Percentiles rank a stretch among this genome's conserved stretches.
These are phyloP conservation scores for Tursiops truncatus DNA, from an alignment of 2,113 vertebrate species.

Conservation along the genomic window DNA sequence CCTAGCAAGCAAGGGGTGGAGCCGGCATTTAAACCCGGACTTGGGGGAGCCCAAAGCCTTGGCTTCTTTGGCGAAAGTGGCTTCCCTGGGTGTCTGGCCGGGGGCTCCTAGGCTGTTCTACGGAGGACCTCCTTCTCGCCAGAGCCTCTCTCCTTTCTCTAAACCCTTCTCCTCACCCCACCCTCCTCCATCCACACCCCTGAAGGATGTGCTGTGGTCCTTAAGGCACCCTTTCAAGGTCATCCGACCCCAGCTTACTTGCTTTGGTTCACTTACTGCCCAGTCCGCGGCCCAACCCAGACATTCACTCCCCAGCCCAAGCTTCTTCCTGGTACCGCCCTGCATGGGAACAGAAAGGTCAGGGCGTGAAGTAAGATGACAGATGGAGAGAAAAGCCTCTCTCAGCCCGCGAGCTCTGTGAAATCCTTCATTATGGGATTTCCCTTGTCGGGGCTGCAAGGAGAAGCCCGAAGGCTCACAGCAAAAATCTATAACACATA, in stretches of 20 bases:
- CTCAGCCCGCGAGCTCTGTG: slow-evolving; percentile 53
- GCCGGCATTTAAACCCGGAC: background rate
- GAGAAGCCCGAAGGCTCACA: slow-evolving; percentile 72
- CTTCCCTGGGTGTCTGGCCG: background rate
- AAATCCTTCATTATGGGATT: slow-evolving; percentile 80
- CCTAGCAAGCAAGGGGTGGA: background rate
- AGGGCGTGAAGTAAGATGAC: slow-evolving; percentile 68
- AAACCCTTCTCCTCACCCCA: background rate
- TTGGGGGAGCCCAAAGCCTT: background rate
- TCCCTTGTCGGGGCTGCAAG: slow-evolving; percentile 74
- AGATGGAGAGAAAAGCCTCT: slow-evolving; percentile 73
- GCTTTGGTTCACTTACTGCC: background rate
- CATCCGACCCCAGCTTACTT: background rate
- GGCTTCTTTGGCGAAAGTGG: background rate
- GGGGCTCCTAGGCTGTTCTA: background rate
- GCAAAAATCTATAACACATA: slow-evolving; percentile 61
- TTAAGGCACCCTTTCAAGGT: background rate
- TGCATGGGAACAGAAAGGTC: slow-evolving; percentile 63
- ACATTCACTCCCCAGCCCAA: background rate
- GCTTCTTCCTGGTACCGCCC: slow-evolving; percentile 12
- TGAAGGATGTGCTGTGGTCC: rapidly evolving
- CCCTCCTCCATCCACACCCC: background rate
- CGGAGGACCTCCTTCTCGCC: background rate
- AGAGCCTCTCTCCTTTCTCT: background rate
- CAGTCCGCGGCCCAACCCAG: background rate